A percentile compares a stretch with the other conserved stretches of the same genome.
phyloP scores from a whole-genome alignment of 2,113 vertebrate genomes.

The Notothenia rossii region DNA sequence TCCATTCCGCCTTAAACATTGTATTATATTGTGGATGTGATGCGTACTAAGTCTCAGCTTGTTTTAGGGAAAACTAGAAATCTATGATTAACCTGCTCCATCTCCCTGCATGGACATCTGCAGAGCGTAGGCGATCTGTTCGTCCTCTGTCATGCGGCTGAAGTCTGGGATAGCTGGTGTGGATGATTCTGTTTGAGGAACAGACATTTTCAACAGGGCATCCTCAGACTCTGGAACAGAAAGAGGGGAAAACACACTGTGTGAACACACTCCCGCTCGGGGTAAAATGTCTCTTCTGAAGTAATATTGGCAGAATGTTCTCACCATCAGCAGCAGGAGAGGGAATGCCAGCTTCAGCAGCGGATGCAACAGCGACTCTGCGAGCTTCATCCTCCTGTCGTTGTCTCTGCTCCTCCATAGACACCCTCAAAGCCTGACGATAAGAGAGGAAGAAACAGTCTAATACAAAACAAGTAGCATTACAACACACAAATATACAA shows the following conservation, averaged over 20 bases:
- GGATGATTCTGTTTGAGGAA: constrained; percentile 88
- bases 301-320: constrained; percentile 11
- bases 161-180: constrained; percentile 91
- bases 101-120: constrained; percentile 93
- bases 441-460: background rate
- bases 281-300: background rate
- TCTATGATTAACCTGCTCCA: constrained; percentile 80
- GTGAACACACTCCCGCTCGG: background rate
- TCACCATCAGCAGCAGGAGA: constrained; percentile 87
- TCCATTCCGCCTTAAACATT: background rate
- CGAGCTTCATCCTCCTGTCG: constrained; percentile 95
- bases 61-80: background rate
- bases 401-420: constrained; percentile 97
- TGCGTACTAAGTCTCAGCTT: background rate
- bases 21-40: background rate
- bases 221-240: constrained; percentile 89
- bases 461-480: background rate
- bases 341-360: constrained; percentile 88
- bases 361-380: constrained; percentile 89
- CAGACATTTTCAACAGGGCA: constrained; percentile 94
- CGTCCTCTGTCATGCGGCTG: constrained; percentile 97
- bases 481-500: background rate
- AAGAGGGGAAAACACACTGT: background rate
- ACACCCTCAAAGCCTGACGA: constrained; percentile 91
- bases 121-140: constrained; percentile 98